Evolutionary conservation across 53 echinoderm and acorn worm genomes (phyloP).

Genomic region (Holothuria leucospilota): DNA sequence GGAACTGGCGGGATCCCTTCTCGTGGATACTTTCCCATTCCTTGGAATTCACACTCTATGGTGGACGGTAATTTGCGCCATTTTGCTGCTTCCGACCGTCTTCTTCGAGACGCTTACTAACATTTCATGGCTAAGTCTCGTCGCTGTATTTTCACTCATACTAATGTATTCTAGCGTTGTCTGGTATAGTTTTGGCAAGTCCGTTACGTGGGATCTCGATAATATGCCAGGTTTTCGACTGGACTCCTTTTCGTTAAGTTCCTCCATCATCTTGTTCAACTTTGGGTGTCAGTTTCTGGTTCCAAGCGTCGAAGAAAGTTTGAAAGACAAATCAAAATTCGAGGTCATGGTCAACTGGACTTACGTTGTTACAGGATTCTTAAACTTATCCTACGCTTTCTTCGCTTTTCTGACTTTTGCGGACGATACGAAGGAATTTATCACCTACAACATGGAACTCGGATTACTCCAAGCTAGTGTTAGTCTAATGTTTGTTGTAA

Average conservation of each 20-base stretch:
- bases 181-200: slow-evolving; percentile 87
- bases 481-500: slow-evolving; percentile 90
- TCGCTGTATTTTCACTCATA: slow-evolving; percentile 80
- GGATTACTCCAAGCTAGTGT: slow-evolving; percentile 82
- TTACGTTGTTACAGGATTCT: slow-evolving; percentile 77
- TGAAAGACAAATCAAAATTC: slow-evolving; percentile 71
- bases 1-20: slow-evolving; percentile 85
- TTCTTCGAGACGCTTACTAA: slow-evolving; percentile 94
- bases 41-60: slow-evolving; percentile 75
- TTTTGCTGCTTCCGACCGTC: slow-evolving; percentile 81
- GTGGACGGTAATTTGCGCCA: slow-evolving; percentile 82
- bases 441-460: slow-evolving; percentile 94
- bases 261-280: slow-evolving; percentile 90
- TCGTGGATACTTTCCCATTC: slow-evolving; percentile 89
- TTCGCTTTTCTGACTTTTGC: slow-evolving; percentile 92
- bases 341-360: slow-evolving; percentile 89
- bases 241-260: slow-evolving; percentile 79
- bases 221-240: slow-evolving; percentile 76
- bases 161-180: slow-evolving; percentile 90
- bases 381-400: slow-evolving; percentile 84
- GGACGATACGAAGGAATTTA: slow-evolving; percentile 87
- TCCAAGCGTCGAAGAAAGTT: slow-evolving; percentile 96
- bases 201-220: slow-evolving; percentile 76
- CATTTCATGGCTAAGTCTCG: slow-evolving; percentile 92
- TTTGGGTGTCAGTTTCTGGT: slow-evolving; percentile 98